These are phyloP conservation scores for Cyprinodon diabolis DNA, from an alignment of 2,797 vertebrate species.

Conservation along the genomic window DNA sequence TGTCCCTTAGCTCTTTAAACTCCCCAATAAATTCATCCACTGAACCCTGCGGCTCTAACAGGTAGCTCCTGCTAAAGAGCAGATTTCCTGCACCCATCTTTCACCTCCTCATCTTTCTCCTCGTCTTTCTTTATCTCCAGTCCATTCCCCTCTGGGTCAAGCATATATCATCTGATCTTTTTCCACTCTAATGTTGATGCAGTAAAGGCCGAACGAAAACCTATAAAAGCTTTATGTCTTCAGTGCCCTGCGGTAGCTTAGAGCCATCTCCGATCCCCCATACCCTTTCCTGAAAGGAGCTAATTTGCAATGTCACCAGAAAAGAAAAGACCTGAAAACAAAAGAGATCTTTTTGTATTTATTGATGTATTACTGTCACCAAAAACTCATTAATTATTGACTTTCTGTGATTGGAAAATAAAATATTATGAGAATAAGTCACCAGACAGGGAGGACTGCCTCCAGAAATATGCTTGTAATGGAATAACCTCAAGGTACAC, in stretches of 20 bases:
- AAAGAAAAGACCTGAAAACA: not conserved
- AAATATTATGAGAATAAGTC: no score
- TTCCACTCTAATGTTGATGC: slow-evolving; percentile 47
- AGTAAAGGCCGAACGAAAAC: slow-evolving; percentile 47
- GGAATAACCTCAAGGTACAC: no score
- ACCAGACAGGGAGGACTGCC: no score
- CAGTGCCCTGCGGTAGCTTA: slow-evolving; percentile 1
- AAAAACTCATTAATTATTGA: not conserved
- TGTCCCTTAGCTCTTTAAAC: not conserved
- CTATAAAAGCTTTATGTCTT: slow-evolving; percentile 42
- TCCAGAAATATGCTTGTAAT: no score
- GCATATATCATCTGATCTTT: slow-evolving; percentile 47
- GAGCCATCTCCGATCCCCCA: not conserved
- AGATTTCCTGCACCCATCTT: not conserved
- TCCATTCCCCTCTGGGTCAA: slow-evolving; percentile 29
- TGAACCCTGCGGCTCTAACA: not conserved
- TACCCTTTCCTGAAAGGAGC: not conserved
- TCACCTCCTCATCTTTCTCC: slow-evolving; percentile 12
- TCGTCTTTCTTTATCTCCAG: slow-evolving; percentile 12
- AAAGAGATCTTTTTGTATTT: not conserved
- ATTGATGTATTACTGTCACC: not conserved
- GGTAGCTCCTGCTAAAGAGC: slow-evolving; percentile 11
- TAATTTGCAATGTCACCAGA: not conserved
- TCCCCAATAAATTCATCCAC: not conserved
- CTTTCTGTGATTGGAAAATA: not conserved